Base-by-base conservation (phyloP, 2,113 vertebrate species). In the Heptranchias perlo region DNA sequence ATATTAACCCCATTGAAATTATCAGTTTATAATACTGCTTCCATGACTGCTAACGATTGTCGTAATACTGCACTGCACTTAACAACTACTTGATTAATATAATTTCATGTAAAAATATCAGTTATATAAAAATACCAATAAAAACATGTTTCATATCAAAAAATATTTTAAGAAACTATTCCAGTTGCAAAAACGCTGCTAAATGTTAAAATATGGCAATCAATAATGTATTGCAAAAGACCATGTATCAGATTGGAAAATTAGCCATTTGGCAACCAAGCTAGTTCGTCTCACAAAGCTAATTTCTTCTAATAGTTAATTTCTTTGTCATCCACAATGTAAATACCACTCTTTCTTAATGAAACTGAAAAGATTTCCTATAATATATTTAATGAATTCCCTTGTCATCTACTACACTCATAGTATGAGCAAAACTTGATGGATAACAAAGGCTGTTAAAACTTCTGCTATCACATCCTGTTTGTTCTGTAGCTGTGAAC, bases 61-160 rank as follows among this genome's bases (percentile, higher is more conserved):
- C 65, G 44, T 96, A 97, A 98, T 97, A 97, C 97, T 96, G 94
- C 96, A 96, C 96, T 11, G 47, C 96, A 96, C 96, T 96, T 96
- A 96, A 96, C 78, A 86, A 89, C 92, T 49, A 65, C 95, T 96
- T 97, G 96, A 96, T 94, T 96, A 96, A 97, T 97, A 96, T 96
- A 96, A n/a, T 97, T 97, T 97, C 97, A 97, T 98, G 97, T 31
- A 98, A 98, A 98, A 98, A 98, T 98, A 98, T 97, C 97, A 96
- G 96, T 98, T 97, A 97, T 97, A 98, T 97, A 98, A 98, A 97
- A 98, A 97, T 96, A 97, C 96, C 44, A 96, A 97, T 95, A 91
- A 96, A 91, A 96, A 96, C 96, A 96, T 96, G 64, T 44, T 96
- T n/a, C 95, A 69, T 95, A 86, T 86, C 96, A 52, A 84, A 96